Evolutionary conservation across 64 coral and sea anemone species (phyloP).

Genomic region (Dendrophyllia cribrosa): DNA sequence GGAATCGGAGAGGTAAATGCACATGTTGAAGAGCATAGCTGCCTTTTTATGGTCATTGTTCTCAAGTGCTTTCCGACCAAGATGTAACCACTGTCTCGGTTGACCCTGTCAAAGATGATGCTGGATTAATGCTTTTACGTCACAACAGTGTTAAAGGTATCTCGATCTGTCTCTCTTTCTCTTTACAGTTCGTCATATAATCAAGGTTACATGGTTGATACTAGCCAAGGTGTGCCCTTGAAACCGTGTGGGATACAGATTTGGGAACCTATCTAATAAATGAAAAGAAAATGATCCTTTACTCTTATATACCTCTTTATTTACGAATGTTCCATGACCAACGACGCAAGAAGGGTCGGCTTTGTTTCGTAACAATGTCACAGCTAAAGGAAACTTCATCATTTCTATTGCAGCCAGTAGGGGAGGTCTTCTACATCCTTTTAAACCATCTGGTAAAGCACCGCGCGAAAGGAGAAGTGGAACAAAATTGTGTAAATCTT

Average conservation of each 20-base stretch:
- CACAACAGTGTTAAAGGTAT: background rate
- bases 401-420: conserved; percentile 13
- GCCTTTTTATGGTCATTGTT: conserved; percentile 10
- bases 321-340: conserved; percentile 12
- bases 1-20: conserved; percentile 1
- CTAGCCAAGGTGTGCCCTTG: too few species aligned
- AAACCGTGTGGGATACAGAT: too few species aligned
- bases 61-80: conserved; percentile 37
- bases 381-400: conserved; percentile 6
- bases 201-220: too few species aligned
- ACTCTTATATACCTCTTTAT: conserved; percentile 3
- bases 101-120: conserved; percentile 22
- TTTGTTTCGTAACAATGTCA: conserved; percentile 26
- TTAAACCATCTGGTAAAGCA: background rate
- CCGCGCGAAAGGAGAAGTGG: background rate
- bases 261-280: too few species aligned
- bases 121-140: background rate
- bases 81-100: conserved; percentile 27
- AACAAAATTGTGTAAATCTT: conserved; percentile 2
- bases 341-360: conserved; percentile 32
- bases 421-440: conserved; percentile 23
- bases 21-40: conserved; percentile 20
- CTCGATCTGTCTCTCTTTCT: too few species aligned
- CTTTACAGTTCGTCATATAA: too few species aligned
- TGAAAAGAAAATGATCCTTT: background rate